Evolutionary conservation across 2,113 vertebrate species (phyloP).

Genomic region (Epinephelus cyanopodus): DNA sequence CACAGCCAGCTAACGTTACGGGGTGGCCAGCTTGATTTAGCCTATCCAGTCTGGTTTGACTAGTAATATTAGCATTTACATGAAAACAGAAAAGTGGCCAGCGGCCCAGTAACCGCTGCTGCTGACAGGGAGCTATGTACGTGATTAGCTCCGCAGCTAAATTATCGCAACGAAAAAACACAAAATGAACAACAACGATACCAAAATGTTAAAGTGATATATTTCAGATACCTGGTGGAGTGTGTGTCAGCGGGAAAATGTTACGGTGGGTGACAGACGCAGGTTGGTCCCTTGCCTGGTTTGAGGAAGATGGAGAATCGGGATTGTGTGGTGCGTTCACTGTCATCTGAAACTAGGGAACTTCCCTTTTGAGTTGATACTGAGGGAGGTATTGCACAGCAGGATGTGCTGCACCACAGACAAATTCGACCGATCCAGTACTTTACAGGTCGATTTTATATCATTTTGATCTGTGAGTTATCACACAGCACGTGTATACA

Average conservation of each 20-base stretch:
- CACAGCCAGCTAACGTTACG: too few species aligned
- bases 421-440: too few species aligned
- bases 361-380: constrained; percentile 23
- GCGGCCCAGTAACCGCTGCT: constrained; percentile 64
- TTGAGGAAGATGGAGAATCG: constrained; percentile 77
- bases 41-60: accelerated
- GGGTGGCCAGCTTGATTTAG: accelerated
- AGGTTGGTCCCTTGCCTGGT: constrained; percentile 52
- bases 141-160: background rate
- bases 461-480: too few species aligned
- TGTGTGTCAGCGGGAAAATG: background rate
- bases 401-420: too few species aligned
- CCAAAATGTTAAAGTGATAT: background rate
- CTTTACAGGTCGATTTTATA: too few species aligned
- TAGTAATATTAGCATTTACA: background rate
- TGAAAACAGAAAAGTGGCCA: constrained; percentile 3
- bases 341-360: background rate
- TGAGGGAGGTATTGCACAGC: too few species aligned
- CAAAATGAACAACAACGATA: background rate
- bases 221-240: constrained; percentile 25
- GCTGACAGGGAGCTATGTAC: constrained; percentile 1
- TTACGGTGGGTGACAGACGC: constrained; percentile 16
- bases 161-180: background rate
- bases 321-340: constrained; percentile 47
- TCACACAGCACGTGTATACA: too few species aligned